phyloP scores from a whole-genome alignment of 2,888 invertebrate species.

The Dryocosmus kuriphilus region DNA sequence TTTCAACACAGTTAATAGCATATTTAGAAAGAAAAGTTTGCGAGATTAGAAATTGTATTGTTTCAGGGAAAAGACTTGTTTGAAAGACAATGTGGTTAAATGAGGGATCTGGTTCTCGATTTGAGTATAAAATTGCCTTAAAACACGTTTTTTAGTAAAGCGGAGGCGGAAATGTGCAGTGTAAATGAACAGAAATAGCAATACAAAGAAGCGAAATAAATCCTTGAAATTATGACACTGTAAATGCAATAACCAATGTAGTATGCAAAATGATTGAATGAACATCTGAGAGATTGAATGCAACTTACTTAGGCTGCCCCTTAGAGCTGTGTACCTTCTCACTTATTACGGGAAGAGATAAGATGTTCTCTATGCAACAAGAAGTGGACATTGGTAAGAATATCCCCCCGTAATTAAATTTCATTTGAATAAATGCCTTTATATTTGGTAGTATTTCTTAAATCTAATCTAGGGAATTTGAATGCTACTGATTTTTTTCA shows the following conservation, averaged over 20 bases:
- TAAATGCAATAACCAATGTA: conserved; percentile 34
- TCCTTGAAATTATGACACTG: conserved; percentile 19
- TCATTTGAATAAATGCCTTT: background rate
- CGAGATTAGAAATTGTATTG: background rate
- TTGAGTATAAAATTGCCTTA: conserved; percentile 3
- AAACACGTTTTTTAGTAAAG: conserved; percentile 38
- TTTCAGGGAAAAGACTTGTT: background rate
- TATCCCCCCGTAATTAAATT: background rate
- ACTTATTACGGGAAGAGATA: conserved; percentile 73
- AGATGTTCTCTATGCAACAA: conserved; percentile 73
- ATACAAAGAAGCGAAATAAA: conserved; percentile 28
- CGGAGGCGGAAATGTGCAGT: conserved; percentile 27
- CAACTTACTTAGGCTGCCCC: conserved; percentile 72
- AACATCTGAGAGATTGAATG: conserved; percentile 44
- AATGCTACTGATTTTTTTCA: background rate
- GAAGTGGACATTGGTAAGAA: conserved; percentile 65
- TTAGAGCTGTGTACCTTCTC: conserved; percentile 71
- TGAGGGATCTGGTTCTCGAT: background rate
- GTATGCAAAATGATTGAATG: conserved; percentile 57
- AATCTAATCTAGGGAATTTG: background rate
- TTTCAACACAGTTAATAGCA: conserved; percentile 1
- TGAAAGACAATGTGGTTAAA: conserved; percentile 35
- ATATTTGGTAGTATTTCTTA: background rate
- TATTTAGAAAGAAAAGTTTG: background rate
- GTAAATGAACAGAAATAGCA: conserved; percentile 8